Evolutionary conservation across 2,888 invertebrate species (phyloP), one percentile per base, ranked within the genome.

Genomic region (Lysandra coridon): DNA sequence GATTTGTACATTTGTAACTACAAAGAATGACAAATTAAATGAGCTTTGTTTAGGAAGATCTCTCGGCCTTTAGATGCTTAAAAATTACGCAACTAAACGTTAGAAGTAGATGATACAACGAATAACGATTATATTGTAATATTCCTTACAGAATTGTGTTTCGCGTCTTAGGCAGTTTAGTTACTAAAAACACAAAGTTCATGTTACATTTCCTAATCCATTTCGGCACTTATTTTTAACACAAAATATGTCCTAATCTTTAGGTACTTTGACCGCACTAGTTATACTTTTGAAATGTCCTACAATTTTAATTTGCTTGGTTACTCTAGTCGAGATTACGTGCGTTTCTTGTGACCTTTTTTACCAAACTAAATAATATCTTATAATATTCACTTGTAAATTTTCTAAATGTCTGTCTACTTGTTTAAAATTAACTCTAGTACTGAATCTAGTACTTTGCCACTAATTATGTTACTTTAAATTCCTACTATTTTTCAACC

Each of bases 1-100:
- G 33, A 33, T 62, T 40, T 75, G 81, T 53, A 12, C 78, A 44
- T 44, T 40, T 75, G 81, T 53, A 12, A 78, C 3, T 60, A 83
- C 30, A 40, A 30, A 62, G 78, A 33, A 33, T 78, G 30, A 69
- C 30, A 40, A 30, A 78, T 78, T 17, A n/a, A 14, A 74, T 44
- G 17, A 74, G 10, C 74, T 23, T 73, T 40, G 53, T 78, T 78
- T 40, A 17, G 37, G n/a, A 53, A 23, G 49, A 49, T 30, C 12
- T 30, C 23, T 69, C 33, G 33, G 69, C 33, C 69, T 33, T 69
- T 14, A 69, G 69, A 69, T 37, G 69, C 69, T 69, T 4, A 33
- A 12, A 69, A 33, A 62, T 62, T 62, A 23, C 10, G 33, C 33
- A 30, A 30, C 30, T 33, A 33, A 30, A 33, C 30, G 30, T 12